Conservation (phyloP, 2,888 invertebrate species). For the Pyrrhia umbra region DNA sequence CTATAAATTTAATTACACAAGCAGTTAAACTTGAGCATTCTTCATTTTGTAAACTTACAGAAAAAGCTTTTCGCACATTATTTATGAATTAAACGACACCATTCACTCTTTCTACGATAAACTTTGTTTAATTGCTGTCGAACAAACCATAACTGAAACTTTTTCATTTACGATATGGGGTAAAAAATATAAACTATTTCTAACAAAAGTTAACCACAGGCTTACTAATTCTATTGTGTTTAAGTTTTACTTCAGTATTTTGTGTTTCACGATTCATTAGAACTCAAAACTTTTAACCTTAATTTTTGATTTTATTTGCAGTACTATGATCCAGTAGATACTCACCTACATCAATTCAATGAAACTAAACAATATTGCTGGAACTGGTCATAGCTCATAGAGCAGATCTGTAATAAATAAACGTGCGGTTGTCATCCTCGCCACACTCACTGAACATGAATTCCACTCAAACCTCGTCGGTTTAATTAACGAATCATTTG, state of each 20-base stretch:
- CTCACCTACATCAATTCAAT: constrained; percentile 52
- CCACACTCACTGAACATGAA: constrained; percentile 80
- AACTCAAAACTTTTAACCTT: neutral
- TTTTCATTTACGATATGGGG: constrained; percentile 6
- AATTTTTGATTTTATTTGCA: neutral
- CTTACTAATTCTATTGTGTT: neutral
- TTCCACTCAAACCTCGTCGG: constrained; percentile 71
- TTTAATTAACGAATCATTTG: constrained; percentile 73
- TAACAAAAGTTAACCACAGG: neutral
- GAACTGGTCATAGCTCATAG: constrained; percentile 43
- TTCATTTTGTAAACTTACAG: constrained; percentile 22
- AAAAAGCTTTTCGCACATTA: constrained; percentile 40
- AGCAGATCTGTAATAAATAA: constrained; percentile 62
- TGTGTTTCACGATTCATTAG: neutral
- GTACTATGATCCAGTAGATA: constrained; percentile 7
- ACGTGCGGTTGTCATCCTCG: constrained; percentile 69
- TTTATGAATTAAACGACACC: constrained; percentile 47
- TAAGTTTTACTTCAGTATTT: neutral
- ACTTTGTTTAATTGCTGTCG: constrained; percentile 33
- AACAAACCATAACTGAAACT: constrained; percentile 23
- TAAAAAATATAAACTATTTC: no score
- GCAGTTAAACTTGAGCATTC: constrained; percentile 20
- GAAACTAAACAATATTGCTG: constrained; percentile 16
- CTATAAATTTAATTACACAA: constrained; percentile 24
- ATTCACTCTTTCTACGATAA: constrained; percentile 47